These are phyloP conservation scores for Caenorhabditis latens DNA, from an alignment of 1,140 invertebrate genomes.

Conservation along the genomic window DNA sequence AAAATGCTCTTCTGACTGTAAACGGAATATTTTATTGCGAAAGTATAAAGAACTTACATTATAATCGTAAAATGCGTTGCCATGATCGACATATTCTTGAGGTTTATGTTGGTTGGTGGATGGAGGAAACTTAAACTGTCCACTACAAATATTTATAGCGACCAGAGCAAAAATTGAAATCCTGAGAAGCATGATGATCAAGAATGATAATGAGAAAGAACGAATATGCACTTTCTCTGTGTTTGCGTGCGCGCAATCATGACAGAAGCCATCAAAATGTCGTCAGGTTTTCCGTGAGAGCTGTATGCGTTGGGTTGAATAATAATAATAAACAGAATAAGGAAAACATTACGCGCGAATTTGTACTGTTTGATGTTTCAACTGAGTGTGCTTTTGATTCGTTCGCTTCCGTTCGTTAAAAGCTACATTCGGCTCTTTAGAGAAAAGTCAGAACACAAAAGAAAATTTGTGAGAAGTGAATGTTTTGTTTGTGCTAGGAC, in stretches of 20 bases:
- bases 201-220: constrained; percentile 14
- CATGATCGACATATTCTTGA: neutral
- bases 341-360: neutral
- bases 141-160: neutral
- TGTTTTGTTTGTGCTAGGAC: neutral
- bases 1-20: constrained; percentile 32
- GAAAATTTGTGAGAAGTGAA: neutral
- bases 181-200: constrained; percentile 1
- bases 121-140: constrained; percentile 7
- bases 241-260: constrained; percentile 45
- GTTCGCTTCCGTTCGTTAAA: neutral
- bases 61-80: constrained; percentile 1
- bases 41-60: neutral
- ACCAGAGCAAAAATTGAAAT: neutral
- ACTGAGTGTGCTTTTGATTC: constrained; percentile 9
- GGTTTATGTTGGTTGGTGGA: neutral
- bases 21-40: neutral
- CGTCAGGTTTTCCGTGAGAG: constrained; percentile 26
- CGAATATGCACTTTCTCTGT: constrained; percentile 9
- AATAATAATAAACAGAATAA: constrained; percentile 21
- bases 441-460: neutral
- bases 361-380: constrained; percentile 45
- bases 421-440: neutral
- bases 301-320: constrained; percentile 4
- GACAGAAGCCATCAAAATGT: constrained; percentile 56